Conservation (phyloP, 2,113 vertebrate genomes). For the Aldabrachelys gigantea region DNA sequence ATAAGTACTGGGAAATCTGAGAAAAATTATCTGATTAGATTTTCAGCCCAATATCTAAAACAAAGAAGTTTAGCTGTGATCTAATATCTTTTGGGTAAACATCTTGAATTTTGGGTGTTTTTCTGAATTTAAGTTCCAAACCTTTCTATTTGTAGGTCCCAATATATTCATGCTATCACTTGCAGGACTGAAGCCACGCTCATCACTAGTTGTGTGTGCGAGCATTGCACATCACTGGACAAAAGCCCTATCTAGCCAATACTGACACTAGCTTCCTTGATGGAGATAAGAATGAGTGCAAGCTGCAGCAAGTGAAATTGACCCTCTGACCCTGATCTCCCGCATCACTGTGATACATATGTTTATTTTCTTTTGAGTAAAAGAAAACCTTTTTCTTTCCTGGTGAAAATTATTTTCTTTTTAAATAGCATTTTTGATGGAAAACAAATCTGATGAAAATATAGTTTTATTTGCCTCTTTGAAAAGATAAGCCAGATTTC, state of each 20-base stretch:
- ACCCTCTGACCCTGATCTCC: neutral
- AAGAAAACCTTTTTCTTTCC: neutral
- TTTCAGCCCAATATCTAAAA: neutral
- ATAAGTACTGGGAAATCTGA: neutral
- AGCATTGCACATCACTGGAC: neutral
- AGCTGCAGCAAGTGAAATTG: neutral
- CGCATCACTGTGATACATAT: neutral
- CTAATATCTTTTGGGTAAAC: neutral
- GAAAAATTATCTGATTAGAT: neutral
- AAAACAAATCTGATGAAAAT: neutral
- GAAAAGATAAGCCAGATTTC: neutral
- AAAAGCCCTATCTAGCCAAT: neutral
- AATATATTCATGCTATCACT: neutral
- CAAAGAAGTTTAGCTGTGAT: neutral
- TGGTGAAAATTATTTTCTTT: neutral
- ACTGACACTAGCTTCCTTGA: neutral
- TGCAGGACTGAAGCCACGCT: neutral
- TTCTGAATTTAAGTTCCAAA: neutral
- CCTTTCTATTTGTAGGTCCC: accelerated
- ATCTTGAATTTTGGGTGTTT: neutral
- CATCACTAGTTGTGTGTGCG: neutral
- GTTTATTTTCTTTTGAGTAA: neutral
- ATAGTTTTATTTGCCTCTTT: neutral
- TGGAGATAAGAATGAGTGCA: neutral
- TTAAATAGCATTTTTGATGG: neutral